A percentile compares a stretch with the other conserved stretches of the same genome.
These are phyloP conservation scores for Notarius quadriscutis DNA, from an alignment of 2,113 vertebrate species.

Conservation along the genomic window DNA sequence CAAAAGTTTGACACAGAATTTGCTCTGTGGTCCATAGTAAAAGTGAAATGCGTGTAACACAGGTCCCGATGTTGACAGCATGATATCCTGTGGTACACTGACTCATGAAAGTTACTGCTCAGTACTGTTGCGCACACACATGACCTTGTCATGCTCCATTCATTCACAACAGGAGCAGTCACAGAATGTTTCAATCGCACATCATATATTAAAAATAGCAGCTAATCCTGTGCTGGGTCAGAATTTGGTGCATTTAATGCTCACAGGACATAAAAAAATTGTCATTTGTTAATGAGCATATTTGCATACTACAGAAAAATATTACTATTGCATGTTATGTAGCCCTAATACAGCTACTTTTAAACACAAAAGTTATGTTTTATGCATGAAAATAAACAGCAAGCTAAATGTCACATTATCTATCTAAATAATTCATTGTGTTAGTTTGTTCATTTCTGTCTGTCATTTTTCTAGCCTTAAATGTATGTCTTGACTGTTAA, in stretches of 20 bases:
- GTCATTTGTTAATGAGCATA: neutral
- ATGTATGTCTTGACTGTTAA: neutral
- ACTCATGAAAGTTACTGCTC: too few relatives aligned
- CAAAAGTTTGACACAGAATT: too few relatives aligned
- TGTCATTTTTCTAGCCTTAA: neutral
- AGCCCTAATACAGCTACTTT: neutral
- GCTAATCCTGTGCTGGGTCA: neutral
- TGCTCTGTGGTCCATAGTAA: too few relatives aligned
- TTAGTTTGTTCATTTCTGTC: neutral
- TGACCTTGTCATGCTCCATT: too few relatives aligned
- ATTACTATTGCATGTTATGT: neutral
- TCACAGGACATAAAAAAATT: neutral
- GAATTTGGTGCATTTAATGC: neutral
- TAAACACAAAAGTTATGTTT: constrained; percentile 5
- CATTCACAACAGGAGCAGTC: too few relatives aligned
- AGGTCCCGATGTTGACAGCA: too few relatives aligned
- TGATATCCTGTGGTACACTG: too few relatives aligned
- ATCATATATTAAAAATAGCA: neutral
- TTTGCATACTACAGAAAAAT: neutral
- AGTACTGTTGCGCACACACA: too few relatives aligned
- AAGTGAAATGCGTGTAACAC: too few relatives aligned
- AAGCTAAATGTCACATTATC: neutral
- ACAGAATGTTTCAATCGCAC: too few relatives aligned
- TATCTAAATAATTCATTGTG: neutral
- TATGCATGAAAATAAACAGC: constrained; percentile 2